Evolutionary conservation across 2,797 vertebrate species (phyloP).

Genomic region (Phoeniculus purpureus): DNA sequence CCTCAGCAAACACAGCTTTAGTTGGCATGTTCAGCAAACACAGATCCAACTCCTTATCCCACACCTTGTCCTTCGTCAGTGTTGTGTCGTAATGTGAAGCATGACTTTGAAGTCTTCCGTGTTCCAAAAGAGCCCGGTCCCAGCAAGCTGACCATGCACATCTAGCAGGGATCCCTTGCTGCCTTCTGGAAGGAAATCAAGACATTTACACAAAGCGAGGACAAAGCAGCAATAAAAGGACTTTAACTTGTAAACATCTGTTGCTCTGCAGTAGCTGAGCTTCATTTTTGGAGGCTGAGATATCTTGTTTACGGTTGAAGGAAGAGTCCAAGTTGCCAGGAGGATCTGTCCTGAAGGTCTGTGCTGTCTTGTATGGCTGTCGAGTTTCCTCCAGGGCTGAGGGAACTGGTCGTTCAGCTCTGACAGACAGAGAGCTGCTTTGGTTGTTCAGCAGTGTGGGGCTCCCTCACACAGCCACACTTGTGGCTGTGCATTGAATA

Average conservation of each 20-base stretch:
- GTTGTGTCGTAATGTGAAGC: neutral
- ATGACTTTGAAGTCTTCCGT: conserved; percentile 18
- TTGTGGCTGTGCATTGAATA: fast-evolving
- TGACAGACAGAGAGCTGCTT: neutral
- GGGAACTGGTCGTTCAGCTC: neutral
- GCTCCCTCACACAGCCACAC: fast-evolving
- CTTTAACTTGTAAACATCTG: neutral
- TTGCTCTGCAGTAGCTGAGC: neutral
- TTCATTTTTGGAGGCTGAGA: neutral
- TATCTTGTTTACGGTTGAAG: neutral
- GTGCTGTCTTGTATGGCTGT: neutral
- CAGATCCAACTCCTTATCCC: neutral
- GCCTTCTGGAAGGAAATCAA: neutral
- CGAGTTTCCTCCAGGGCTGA: neutral
- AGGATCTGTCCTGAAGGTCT: neutral
- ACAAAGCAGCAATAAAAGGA: neutral
- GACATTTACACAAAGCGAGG: neutral
- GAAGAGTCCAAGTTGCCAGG: neutral
- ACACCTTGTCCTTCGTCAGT: neutral
- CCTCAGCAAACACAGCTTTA: neutral
- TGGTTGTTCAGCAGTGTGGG: fast-evolving
- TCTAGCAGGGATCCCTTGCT: neutral
- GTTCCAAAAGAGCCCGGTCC: neutral
- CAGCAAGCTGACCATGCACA: neutral
- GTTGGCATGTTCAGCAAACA: neutral